Evolutionary conservation across 2,888 invertebrate species (phyloP).

Genomic region (Neuroscelio doddi): DNA sequence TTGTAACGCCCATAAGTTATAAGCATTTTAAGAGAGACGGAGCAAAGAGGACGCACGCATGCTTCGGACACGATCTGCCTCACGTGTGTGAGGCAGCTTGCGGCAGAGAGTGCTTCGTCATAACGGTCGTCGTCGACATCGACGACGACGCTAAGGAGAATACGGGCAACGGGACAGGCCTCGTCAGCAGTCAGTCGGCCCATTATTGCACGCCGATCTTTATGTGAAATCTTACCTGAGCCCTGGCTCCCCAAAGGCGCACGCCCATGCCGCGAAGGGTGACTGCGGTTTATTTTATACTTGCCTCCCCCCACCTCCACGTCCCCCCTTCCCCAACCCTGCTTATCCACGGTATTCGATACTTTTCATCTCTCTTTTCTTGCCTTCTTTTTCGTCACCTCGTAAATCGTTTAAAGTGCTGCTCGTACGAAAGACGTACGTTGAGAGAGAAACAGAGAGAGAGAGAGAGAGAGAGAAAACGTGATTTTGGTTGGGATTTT

Average conservation of each 20-base stretch:
- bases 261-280: slow-evolving; percentile 67
- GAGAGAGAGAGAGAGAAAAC: background rate
- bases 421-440: slow-evolving; percentile 1
- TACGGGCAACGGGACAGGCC: slow-evolving; percentile 59
- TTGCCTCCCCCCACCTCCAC: slow-evolving; percentile 31
- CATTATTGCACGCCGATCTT: slow-evolving; percentile 67
- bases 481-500: background rate
- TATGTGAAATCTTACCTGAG: slow-evolving; percentile 67
- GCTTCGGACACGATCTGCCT: slow-evolving; percentile 28
- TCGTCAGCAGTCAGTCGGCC: too few species aligned
- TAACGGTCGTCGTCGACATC: slow-evolving; percentile 66
- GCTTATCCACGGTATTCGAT: background rate
- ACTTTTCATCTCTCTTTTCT: slow-evolving; percentile 9
- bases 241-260: slow-evolving; percentile 60
- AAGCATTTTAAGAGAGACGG: slow-evolving; percentile 22
- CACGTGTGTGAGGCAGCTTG: slow-evolving; percentile 40
- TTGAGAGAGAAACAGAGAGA: too few species aligned
- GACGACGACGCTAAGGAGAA: slow-evolving; percentile 59
- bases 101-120: slow-evolving; percentile 55
- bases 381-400: slow-evolving; percentile 16
- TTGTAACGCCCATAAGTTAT: slow-evolving; percentile 36
- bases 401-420: slow-evolving; percentile 21
- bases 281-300: slow-evolving; percentile 63
- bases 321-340: slow-evolving; percentile 16
- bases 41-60: slow-evolving; percentile 37